Conservation (phyloP, 1,140 invertebrate genomes). For the Metopolophium dirhodum region DNA sequence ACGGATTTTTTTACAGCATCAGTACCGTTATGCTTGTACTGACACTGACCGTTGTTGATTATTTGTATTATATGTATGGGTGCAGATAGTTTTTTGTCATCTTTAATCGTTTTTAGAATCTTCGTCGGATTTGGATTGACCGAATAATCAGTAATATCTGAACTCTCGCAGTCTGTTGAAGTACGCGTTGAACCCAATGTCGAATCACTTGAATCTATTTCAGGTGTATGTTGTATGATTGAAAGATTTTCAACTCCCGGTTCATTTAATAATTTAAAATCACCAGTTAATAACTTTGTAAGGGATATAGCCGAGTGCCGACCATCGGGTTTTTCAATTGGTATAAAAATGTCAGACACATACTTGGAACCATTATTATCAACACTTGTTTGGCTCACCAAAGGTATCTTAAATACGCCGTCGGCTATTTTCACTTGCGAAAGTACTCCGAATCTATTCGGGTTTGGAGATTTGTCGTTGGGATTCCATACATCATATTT, state of each 20-base stretch:
- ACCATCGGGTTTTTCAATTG: conserved; percentile 29
- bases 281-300: conserved; percentile 18
- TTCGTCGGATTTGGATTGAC: neutral
- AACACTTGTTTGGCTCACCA: neutral
- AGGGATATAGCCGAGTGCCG: neutral
- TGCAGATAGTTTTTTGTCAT: neutral
- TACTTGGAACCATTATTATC: neutral
- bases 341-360: neutral
- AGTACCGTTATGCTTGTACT: neutral
- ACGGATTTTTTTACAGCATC: neutral
- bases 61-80: conserved; percentile 40
- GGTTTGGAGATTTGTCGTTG: neutral
- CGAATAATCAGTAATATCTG: neutral
- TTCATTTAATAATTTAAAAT: neutral
- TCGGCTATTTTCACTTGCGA: conserved; percentile 1
- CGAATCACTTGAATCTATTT: neutral
- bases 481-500: neutral
- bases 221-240: neutral
- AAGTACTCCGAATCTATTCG: neutral
- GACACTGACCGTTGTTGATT: conserved; percentile 26
- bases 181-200: neutral
- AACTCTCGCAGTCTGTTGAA: neutral
- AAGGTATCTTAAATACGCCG: conserved; percentile 18
- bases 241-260: neutral
- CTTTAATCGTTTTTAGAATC: neutral